Conservation (phyloP, 2,113 vertebrate genomes). For the Phrynosoma platyrhinos region DNA sequence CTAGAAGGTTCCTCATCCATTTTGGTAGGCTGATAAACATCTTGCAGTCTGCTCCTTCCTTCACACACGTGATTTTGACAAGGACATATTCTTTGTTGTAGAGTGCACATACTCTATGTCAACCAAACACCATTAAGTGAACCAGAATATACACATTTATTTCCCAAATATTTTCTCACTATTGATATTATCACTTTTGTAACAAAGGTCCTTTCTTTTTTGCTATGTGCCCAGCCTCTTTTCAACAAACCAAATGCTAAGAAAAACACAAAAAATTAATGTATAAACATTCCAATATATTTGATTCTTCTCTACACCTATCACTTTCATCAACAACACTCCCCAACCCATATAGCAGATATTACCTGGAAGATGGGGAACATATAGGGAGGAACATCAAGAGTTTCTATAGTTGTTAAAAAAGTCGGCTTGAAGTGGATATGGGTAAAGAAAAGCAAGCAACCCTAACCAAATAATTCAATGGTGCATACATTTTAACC, state of each 20-base stretch:
- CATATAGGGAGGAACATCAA: background rate
- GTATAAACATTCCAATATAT: background rate
- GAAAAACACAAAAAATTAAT: background rate
- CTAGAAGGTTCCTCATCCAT: background rate
- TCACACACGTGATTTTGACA: background rate
- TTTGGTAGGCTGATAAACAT: background rate
- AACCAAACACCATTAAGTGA: background rate
- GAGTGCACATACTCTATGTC: background rate
- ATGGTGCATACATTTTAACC: background rate
- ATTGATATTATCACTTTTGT: background rate
- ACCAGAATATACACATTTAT: background rate
- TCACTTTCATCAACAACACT: background rate
- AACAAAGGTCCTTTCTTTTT: background rate
- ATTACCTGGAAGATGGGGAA: background rate
- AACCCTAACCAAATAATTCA: background rate
- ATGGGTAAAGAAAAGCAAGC: background rate
- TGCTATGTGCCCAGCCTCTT: background rate
- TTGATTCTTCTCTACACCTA: background rate
- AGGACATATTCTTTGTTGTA: background rate
- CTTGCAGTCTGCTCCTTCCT: background rate
- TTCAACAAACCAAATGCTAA: background rate
- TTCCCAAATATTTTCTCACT: background rate
- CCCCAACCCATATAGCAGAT: background rate
- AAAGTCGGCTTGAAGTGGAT: background rate
- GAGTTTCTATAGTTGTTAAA: background rate